Conservation (phyloP, 2,113 vertebrate genomes). For the Ammodytes dubius region DNA sequence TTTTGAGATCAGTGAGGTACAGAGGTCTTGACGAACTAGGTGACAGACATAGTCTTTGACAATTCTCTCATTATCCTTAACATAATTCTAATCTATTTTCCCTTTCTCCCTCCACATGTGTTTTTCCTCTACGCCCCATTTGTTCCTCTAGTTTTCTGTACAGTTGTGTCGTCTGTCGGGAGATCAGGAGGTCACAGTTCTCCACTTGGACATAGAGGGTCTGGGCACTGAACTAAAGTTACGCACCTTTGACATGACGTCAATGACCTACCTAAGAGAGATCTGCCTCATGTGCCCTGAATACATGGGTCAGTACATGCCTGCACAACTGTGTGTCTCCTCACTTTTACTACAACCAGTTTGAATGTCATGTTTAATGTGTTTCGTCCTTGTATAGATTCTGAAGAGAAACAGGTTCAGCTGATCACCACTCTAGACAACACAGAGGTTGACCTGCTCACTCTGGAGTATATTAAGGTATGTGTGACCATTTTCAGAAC, state of each 20-base stretch:
- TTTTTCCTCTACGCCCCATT: background rate
- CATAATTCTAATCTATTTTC: background rate
- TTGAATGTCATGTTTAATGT: background rate
- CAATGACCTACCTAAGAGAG: slow-evolving; percentile 91
- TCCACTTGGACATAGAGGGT: slow-evolving; percentile 89
- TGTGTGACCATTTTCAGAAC: background rate
- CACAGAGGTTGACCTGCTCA: slow-evolving; percentile 91
- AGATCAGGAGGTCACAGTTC: slow-evolving; percentile 86
- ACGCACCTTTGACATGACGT: slow-evolving; percentile 92
- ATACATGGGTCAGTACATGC: slow-evolving; percentile 88
- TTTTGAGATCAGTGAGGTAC: slow-evolving; percentile 95
- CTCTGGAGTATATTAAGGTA: slow-evolving; percentile 93
- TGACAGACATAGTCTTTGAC: background rate
- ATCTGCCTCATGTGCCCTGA: slow-evolving; percentile 94
- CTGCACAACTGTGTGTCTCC: background rate
- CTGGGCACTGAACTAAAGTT: slow-evolving; percentile 93
- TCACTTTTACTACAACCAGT: background rate
- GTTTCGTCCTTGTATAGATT: slow-evolving; percentile 82
- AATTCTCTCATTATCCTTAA: background rate
- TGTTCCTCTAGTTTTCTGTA: slow-evolving; percentile 87
- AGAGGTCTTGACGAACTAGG: background rate
- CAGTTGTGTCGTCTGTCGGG: slow-evolving; percentile 88
- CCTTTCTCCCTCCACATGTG: background rate
- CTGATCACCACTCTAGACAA: slow-evolving; percentile 96
- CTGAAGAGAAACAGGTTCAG: slow-evolving; percentile 90